Evolutionary conservation across 1,140 invertebrate species (phyloP), one percentile per base, ranked within the genome.

Genomic region (Teleopsis dalmanni): DNA sequence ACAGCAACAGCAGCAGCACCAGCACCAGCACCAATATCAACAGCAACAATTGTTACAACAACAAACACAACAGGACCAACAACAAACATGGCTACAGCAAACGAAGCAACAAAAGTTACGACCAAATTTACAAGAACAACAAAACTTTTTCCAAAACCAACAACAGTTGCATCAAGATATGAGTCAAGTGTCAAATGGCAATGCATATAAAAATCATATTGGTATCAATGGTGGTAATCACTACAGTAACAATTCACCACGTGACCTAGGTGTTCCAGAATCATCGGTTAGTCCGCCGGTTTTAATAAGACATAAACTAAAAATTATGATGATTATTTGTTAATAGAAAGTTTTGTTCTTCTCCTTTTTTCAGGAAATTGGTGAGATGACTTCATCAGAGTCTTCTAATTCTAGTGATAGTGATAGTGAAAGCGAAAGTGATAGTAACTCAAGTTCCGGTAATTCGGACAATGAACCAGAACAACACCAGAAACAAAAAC

Each of bases 351-450:
- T 38, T n/a, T 4, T 36, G 25, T 16, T 37, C 4, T 35, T 11
- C 6, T 48, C n/a, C 34, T 19, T 31, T 18, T 33, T 48, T 4
- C 23, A 47, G 36, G n/a, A 34, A 42, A 68, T 68, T 58, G 62
- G 58, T 7, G 63, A 51, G 14, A 47, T 67, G 6, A 69, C 63
- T 52, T 58, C 62, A 13, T 70, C 66, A 19, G 65, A 62, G 27
- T 69, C 65, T 22, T 72, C 72, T 13, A 66, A 66, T 48, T 73
- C 72, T 8, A 73, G 71, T 58, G 73, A 70, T 36, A 72, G 68
- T 61, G 73, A 73, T 45, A 70, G 67, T 54, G 71, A 70, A 23
- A 56, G 61, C 10, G 73, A 73, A 5, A 59, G 62, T 11, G 62
- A 69, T 44, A 58, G 63, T 21, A 57, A 29, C 7, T 14, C 25